Percentiles rank a stretch among this genome's conserved stretches.
These are phyloP conservation scores for Agrochola litura DNA, from an alignment of 2,888 invertebrate genomes.

Conservation along the genomic window DNA sequence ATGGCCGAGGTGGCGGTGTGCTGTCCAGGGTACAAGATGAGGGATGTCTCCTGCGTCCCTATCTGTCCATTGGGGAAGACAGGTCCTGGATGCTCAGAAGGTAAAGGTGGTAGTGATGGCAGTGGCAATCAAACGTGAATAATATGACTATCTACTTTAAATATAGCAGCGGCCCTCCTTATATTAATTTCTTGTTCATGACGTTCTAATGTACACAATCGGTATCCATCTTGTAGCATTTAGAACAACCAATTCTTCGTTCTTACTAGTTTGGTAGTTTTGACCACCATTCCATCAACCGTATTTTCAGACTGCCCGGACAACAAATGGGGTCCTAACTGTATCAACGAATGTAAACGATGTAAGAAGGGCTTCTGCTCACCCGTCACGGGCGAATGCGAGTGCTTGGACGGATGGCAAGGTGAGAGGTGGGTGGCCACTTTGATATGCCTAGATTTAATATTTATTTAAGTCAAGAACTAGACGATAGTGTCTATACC, in stretches of 20 bases:
- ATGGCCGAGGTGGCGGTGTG: conserved; percentile 93
- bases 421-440: conserved; percentile 92
- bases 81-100: conserved; percentile 91
- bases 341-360: conserved; percentile 91
- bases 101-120: conserved; percentile 66
- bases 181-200: neutral
- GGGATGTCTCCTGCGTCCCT: conserved; percentile 91
- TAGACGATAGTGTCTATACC: neutral
- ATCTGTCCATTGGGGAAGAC: conserved; percentile 92
- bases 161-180: neutral
- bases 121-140: neutral
- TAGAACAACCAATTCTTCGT: too few species aligned
- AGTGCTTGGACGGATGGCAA: conserved; percentile 92
- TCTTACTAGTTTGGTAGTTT: too few species aligned
- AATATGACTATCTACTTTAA: neutral
- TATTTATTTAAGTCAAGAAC: neutral
- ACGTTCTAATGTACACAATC: neutral
- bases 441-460: conserved; percentile 54
- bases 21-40: conserved; percentile 93
- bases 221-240: too few species aligned
- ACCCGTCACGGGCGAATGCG: conserved; percentile 91
- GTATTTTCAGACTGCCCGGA: conserved; percentile 91
- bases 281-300: neutral
- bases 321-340: conserved; percentile 94
- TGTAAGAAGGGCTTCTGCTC: conserved; percentile 93